These are phyloP conservation scores for Pseudomyrmex gracilis DNA, from an alignment of 1,140 invertebrate species.

Conservation along the genomic window DNA sequence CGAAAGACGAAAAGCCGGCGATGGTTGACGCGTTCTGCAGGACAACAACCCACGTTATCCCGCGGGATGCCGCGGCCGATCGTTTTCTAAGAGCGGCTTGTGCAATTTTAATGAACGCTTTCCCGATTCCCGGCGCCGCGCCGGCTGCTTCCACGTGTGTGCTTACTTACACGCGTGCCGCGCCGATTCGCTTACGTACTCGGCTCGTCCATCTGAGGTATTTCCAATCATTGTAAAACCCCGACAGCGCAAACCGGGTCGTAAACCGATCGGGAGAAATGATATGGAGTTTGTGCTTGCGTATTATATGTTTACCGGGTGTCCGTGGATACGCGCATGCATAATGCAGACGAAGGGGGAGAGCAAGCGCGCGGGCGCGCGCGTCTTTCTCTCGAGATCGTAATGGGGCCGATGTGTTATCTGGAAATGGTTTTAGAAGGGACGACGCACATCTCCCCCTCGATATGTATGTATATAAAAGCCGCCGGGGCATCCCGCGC, in stretches of 20 bases:
- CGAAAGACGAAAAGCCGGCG: constrained; percentile 19
- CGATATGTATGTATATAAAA: constrained; percentile 80
- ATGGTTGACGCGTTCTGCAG: constrained; percentile 83
- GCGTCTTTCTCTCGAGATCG: constrained; percentile 48
- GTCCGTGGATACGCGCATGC: constrained; percentile 67
- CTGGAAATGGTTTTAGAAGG: constrained; percentile 85
- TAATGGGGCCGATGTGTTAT: constrained; percentile 82
- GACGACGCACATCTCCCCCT: constrained; percentile 83
- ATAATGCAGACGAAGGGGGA: constrained; percentile 60
- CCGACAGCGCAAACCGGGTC: constrained; percentile 82
- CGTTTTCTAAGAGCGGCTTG: constrained; percentile 84
- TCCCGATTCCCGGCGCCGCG: constrained; percentile 72
- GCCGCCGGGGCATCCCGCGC: constrained; percentile 73
- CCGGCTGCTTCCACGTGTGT: constrained; percentile 40
- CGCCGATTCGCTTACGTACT: neutral
- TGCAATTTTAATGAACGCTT: constrained; percentile 84
- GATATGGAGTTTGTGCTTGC: constrained; percentile 76
- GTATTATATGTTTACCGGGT: constrained; percentile 57
- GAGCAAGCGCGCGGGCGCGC: constrained; percentile 26
- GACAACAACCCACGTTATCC: constrained; percentile 75
- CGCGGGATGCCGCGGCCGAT: constrained; percentile 80
- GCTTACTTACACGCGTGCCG: neutral
- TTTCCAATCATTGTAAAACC: constrained; percentile 86
- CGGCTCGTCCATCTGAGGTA: constrained; percentile 75
- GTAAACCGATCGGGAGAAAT: constrained; percentile 84